phyloP scores from a whole-genome alignment of 2,113 vertebrate species.

The Bubo blakistoni region DNA sequence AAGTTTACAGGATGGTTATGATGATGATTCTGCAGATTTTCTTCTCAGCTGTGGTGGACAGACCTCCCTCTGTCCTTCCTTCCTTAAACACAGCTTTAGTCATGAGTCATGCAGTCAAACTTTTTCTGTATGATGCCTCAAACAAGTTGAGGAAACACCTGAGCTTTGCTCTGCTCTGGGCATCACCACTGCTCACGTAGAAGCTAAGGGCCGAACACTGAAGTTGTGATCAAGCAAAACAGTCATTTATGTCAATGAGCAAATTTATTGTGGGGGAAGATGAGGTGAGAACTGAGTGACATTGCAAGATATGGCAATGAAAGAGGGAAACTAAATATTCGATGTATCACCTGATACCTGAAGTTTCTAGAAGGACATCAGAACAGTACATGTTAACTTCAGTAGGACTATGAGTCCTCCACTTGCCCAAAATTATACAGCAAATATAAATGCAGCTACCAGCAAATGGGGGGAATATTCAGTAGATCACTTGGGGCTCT shows the following conservation, averaged over 20 bases:
- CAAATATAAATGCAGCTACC: background rate
- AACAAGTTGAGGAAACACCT: slow-evolving; percentile 1
- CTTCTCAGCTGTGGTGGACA: background rate
- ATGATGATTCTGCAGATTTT: slow-evolving; percentile 52
- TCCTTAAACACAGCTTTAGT: background rate
- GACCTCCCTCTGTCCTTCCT: slow-evolving; percentile 15
- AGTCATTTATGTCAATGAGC: background rate
- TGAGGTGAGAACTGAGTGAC: background rate
- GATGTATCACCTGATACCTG: background rate
- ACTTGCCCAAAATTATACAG: background rate
- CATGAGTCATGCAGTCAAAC: background rate
- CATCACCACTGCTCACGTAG: background rate
- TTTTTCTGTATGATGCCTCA: background rate
- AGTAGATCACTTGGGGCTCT: background rate
- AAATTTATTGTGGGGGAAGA: background rate
- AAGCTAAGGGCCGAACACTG: background rate
- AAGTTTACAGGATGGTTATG: slow-evolving; percentile 6
- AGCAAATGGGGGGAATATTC: background rate
- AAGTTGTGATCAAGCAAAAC: background rate
- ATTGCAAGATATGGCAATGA: background rate
- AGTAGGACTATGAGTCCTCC: background rate
- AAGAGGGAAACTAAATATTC: background rate
- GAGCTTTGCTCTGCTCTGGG: background rate
- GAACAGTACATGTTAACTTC: background rate
- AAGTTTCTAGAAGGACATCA: background rate